Conservation (phyloP, 1,140 invertebrate genomes). For the Cryptotermes secundus region DNA sequence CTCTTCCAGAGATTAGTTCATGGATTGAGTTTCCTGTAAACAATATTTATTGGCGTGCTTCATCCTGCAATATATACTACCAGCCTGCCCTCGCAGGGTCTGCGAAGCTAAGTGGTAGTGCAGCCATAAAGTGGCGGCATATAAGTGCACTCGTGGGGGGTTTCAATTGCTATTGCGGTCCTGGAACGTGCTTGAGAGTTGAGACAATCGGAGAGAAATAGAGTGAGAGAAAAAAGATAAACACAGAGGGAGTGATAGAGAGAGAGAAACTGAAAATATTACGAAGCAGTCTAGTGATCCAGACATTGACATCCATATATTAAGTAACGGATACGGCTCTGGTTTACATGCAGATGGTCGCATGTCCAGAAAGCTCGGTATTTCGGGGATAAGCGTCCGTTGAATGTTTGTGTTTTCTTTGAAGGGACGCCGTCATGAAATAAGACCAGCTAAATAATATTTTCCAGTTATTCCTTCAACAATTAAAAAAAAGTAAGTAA, state of each 20-base stretch:
- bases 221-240: neutral
- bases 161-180: neutral
- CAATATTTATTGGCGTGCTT: constrained; percentile 9
- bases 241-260: neutral
- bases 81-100: neutral
- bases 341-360: neutral
- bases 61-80: neutral
- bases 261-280: neutral
- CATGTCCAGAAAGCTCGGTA: neutral
- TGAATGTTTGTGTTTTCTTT: too few species aligned
- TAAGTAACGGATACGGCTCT: neutral
- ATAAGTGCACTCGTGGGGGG: neutral
- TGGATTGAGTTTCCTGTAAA: neutral
- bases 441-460: too few species aligned
- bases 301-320: constrained; percentile 5
- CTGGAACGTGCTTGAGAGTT: neutral
- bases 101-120: neutral
- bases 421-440: too few species aligned
- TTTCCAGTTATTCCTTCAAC: too few species aligned
- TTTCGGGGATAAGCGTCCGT: too few species aligned
- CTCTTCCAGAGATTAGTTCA: neutral
- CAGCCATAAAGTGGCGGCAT: neutral
- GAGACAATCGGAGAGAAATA: constrained; percentile 2
- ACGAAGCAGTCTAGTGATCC: neutral
- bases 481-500: too few species aligned